Percentiles rank a stretch among this genome's conserved stretches.
Conservation (phyloP, 2,797 vertebrate genomes). For the Cercopithecus hamlyni region DNA sequence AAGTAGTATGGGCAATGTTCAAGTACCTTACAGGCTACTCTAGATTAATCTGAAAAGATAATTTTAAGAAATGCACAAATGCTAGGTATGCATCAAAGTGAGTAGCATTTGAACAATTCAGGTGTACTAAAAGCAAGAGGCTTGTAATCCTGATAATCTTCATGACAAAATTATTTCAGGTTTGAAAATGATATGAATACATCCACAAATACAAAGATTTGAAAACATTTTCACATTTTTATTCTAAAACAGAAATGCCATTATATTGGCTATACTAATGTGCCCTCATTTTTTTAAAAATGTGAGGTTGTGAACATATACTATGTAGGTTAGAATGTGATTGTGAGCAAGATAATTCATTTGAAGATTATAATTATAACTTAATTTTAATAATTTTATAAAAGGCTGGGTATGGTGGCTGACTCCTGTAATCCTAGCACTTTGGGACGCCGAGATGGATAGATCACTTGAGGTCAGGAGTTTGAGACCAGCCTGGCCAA, state of each 20-base stretch:
- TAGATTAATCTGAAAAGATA: not conserved
- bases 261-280: not conserved
- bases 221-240: not conserved
- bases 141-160: not conserved
- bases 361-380: not conserved
- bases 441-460: not conserved
- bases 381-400: not conserved
- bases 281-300: not conserved
- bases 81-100: not conserved
- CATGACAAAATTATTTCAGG: not conserved
- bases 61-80: not conserved
- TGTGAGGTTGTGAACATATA: not conserved
- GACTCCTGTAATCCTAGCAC: not conserved
- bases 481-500: not conserved
- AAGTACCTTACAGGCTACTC: not conserved
- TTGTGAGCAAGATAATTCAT: slow-evolving; percentile 1
- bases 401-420: not conserved
- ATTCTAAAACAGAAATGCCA: not conserved
- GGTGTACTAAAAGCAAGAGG: not conserved
- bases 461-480: not conserved
- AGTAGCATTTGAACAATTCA: not conserved
- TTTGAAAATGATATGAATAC: slow-evolving; percentile 18
- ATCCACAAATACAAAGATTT: not conserved
- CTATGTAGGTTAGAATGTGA: not conserved
- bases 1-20: not conserved